Conservation (phyloP, 2,113 vertebrate species). For the Lepidothrix coronata region DNA sequence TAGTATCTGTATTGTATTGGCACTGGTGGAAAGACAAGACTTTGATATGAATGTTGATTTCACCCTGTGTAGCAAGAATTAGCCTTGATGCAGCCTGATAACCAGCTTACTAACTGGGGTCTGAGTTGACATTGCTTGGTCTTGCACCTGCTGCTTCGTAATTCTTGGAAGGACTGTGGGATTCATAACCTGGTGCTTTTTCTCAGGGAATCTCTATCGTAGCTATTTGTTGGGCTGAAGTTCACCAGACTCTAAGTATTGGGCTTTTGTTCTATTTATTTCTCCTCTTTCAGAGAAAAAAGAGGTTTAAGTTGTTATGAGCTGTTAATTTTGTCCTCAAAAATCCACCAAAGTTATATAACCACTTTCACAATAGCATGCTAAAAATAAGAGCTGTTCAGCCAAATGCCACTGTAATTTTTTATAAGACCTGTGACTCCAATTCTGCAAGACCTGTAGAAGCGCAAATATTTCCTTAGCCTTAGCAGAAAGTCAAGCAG, state of each 20-base stretch:
- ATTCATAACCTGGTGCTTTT: neutral
- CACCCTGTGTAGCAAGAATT: neutral
- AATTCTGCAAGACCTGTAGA: slow-evolving; percentile 27
- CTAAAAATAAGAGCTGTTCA: slow-evolving; percentile 47
- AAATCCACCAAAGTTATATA: slow-evolving; percentile 62
- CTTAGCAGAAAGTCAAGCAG: neutral
- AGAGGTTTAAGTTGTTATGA: neutral
- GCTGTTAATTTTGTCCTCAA: slow-evolving; percentile 48
- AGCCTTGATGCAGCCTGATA: neutral
- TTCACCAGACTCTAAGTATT: neutral
- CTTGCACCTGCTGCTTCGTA: slow-evolving; percentile 47
- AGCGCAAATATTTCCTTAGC: neutral
- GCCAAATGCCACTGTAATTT: slow-evolving; percentile 36
- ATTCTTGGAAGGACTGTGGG: neutral
- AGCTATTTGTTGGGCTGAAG: neutral
- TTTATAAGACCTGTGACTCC: slow-evolving; percentile 20
- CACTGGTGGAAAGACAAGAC: neutral
- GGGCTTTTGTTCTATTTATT: neutral
- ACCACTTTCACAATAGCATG: slow-evolving; percentile 51
- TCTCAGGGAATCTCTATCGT: neutral
- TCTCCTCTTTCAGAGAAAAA: neutral
- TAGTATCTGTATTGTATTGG: neutral
- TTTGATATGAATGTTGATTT: neutral
- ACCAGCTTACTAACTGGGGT: neutral
- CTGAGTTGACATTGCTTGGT: neutral